Evolutionary conservation across 1,140 invertebrate species (phyloP).

Genomic region (Bursaphelenchus mucronatus): DNA sequence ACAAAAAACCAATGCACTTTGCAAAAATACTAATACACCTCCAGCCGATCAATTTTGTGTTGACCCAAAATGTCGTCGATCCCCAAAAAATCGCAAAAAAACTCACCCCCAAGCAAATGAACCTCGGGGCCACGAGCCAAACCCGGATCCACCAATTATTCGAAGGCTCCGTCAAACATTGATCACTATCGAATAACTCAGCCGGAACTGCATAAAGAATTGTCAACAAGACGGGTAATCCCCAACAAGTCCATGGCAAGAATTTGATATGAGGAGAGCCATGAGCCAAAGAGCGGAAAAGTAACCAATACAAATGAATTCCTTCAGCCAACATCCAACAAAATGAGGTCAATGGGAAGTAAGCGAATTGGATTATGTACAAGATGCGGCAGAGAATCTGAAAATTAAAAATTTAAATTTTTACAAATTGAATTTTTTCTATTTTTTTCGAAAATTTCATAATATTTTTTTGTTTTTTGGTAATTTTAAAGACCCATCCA

Average conservation of each 20-base stretch:
- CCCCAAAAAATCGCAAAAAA: too few relatives aligned
- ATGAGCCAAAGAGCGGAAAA: slow-evolving; percentile 42
- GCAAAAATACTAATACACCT: too few relatives aligned
- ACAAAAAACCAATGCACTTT: too few relatives aligned
- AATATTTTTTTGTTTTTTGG: too few relatives aligned
- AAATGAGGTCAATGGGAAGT: slow-evolving; percentile 49
- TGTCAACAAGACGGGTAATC: not conserved
- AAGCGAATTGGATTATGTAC: slow-evolving; percentile 46
- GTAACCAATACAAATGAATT: slow-evolving; percentile 65
- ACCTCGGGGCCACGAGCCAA: too few relatives aligned
- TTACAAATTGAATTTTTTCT: slow-evolving; percentile 4
- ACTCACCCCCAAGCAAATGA: too few relatives aligned
- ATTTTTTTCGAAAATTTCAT: too few relatives aligned
- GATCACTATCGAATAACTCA: not conserved
- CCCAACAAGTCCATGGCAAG: not conserved
- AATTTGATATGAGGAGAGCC: not conserved
- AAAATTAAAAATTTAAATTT: slow-evolving; percentile 25
- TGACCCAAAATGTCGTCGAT: too few relatives aligned
- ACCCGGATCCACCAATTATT: too few relatives aligned
- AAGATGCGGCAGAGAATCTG: slow-evolving; percentile 57
- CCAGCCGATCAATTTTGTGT: too few relatives aligned
- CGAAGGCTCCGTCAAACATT: slow-evolving; percentile 3
- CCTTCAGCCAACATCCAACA: slow-evolving; percentile 66
- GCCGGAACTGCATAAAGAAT: slow-evolving; percentile 10
- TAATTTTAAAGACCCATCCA: too few relatives aligned